Conservation (phyloP, 2,888 invertebrate genomes). For the Dromius quadrimaculatus region DNA sequence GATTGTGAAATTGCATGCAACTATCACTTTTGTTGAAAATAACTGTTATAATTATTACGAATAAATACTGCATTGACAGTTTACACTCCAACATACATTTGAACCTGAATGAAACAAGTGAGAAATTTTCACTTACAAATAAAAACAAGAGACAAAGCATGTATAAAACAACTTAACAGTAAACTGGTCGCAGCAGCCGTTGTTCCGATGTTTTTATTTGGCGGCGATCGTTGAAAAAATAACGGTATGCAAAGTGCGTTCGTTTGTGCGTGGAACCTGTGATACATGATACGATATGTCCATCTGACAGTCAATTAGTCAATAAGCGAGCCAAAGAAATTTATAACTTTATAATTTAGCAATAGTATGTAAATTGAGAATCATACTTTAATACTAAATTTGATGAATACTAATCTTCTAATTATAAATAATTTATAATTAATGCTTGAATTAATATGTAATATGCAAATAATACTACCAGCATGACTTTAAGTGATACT, state of each 20-base stretch:
- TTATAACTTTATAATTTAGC: too few relatives aligned
- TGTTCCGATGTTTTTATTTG: constrained; percentile 29
- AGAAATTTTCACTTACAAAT: constrained; percentile 33
- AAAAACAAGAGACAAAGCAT: constrained; percentile 27
- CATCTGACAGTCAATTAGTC: constrained; percentile 27
- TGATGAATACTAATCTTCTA: too few relatives aligned
- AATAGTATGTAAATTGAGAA: too few relatives aligned
- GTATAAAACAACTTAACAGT: constrained; percentile 33
- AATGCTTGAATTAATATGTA: too few relatives aligned
- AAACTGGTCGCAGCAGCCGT: constrained; percentile 30
- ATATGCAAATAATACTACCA: too few relatives aligned
- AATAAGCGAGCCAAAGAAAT: constrained; percentile 4
- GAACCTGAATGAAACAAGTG: too few relatives aligned
- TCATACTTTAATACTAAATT: too few relatives aligned
- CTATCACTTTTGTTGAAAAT: constrained; percentile 45
- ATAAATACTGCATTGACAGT: too few relatives aligned
- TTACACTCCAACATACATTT: too few relatives aligned
- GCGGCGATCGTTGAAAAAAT: constrained; percentile 32
- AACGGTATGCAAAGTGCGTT: constrained; percentile 40
- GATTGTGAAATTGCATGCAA: constrained; percentile 47
- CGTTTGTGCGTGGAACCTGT: constrained; percentile 13
- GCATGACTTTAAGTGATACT: too few relatives aligned
- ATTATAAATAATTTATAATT: too few relatives aligned
- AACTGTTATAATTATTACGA: too few relatives aligned
- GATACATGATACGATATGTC: constrained; percentile 42